Conservation (phyloP, 1,140 invertebrate genomes). For the Drosophila lowei region DNA sequence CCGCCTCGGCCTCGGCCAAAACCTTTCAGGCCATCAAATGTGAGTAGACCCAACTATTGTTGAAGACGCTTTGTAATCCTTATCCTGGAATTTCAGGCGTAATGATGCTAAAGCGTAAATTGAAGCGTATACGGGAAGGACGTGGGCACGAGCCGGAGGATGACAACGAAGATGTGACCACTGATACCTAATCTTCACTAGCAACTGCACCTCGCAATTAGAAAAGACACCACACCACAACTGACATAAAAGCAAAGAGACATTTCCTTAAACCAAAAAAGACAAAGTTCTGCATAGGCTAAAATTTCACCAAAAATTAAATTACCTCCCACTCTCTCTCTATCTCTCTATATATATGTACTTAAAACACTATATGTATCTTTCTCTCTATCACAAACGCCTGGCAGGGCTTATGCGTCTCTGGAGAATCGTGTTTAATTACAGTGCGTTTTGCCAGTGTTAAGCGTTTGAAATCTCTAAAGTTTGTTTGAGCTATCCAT, state of each 20-base stretch:
- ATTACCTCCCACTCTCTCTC: conserved; percentile 18
- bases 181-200: conserved; percentile 18
- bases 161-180: conserved; percentile 63
- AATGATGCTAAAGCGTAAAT: conserved; percentile 80
- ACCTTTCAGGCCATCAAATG: conserved; percentile 82
- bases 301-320: conserved; percentile 13
- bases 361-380: too few species aligned
- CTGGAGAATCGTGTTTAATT: background rate
- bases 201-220: background rate
- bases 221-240: conserved; percentile 33
- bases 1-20: conserved; percentile 76
- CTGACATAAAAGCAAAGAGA: conserved; percentile 15
- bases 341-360: background rate
- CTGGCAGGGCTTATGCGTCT: conserved; percentile 18
- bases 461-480: too few species aligned
- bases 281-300: conserved; percentile 49
- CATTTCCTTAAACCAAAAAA: conserved; percentile 43
- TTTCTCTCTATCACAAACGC: background rate
- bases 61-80: background rate
- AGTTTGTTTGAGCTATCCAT: too few species aligned
- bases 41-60: conserved; percentile 24
- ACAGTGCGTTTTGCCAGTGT: conserved; percentile 1
- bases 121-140: conserved; percentile 81
- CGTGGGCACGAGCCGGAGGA: conserved; percentile 73
- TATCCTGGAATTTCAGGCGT: conserved; percentile 52